Evolutionary conservation across 2,113 vertebrate species (phyloP).

Genomic region (Siphamia tubifer): DNA sequence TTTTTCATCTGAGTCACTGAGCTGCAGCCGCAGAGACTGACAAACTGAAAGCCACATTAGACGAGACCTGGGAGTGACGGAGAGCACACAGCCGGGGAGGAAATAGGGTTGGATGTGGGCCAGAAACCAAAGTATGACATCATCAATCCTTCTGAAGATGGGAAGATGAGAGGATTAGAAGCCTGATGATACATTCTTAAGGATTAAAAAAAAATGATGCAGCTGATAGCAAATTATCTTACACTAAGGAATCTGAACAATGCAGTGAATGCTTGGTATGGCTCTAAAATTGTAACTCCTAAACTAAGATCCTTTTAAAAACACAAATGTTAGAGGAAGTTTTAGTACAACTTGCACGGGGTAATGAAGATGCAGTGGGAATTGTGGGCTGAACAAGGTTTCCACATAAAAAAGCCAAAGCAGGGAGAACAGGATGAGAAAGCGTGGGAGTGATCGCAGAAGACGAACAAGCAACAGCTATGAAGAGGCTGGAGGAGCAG

Average conservation of each 20-base stretch:
- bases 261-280: not conserved
- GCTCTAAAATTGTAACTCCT: not conserved
- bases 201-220: not conserved
- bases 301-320: not conserved
- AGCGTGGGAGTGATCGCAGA: constrained; percentile 33
- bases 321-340: not conserved
- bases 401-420: constrained; percentile 30
- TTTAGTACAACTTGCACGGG: not conserved
- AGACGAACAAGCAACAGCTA: constrained; percentile 34
- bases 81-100: constrained; percentile 17
- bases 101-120: constrained; percentile 36
- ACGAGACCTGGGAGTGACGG: constrained; percentile 30
- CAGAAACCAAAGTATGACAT: constrained; percentile 46
- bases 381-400: not conserved
- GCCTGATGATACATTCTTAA: constrained; percentile 6
- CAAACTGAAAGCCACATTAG: constrained; percentile 57
- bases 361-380: constrained; percentile 1
- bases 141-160: constrained; percentile 11
- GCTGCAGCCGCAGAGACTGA: constrained; percentile 32
- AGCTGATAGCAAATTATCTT: not conserved
- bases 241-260: not conserved
- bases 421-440: constrained; percentile 16
- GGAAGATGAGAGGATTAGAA: not conserved
- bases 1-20: constrained; percentile 59
- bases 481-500: constrained; percentile 49